Conservation (phyloP, 2,113 vertebrate genomes). For the Syngnathoides biaculeatus region DNA sequence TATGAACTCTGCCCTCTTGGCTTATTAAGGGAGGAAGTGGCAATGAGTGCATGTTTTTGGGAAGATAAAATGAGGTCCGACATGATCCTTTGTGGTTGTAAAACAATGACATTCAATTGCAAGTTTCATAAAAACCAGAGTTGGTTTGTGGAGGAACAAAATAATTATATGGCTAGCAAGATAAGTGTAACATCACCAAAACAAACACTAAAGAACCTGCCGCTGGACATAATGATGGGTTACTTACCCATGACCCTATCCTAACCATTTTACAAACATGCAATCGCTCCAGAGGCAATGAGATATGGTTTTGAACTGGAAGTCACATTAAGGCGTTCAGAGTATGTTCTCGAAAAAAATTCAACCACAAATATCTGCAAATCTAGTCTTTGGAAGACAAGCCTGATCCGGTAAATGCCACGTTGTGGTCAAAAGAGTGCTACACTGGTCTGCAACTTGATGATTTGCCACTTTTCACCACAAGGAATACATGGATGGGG, state of each 20-base stretch:
- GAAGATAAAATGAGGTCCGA: constrained; percentile 38
- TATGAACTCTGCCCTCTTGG: background rate
- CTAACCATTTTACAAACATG: constrained; percentile 42
- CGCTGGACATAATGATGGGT: constrained; percentile 32
- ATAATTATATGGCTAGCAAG: constrained; percentile 51
- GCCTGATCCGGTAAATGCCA: constrained; percentile 47
- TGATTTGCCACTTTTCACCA: constrained; percentile 52
- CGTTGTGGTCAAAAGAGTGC: constrained; percentile 45
- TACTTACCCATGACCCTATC: constrained; percentile 31
- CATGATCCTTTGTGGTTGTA: constrained; percentile 47
- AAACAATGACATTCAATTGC: constrained; percentile 50
- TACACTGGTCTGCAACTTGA: constrained; percentile 45
- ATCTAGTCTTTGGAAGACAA: constrained; percentile 37
- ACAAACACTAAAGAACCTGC: constrained; percentile 41
- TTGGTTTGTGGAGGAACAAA: constrained; percentile 57
- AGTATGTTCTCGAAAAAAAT: constrained; percentile 31
- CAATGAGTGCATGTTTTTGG: constrained; percentile 18
- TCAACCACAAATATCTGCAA: constrained; percentile 58
- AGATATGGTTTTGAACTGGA: constrained; percentile 28
- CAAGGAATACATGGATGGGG: constrained; percentile 32
- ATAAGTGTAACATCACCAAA: constrained; percentile 51
- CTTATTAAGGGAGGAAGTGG: constrained; percentile 14
- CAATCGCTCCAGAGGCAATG: constrained; percentile 27
- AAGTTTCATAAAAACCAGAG: constrained; percentile 51
- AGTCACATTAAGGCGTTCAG: constrained; percentile 32